A percentile compares a stretch with the other conserved stretches of the same genome.
Evolutionary conservation across 2,888 invertebrate species (phyloP).

Genomic region (Eucera pruinosa): DNA sequence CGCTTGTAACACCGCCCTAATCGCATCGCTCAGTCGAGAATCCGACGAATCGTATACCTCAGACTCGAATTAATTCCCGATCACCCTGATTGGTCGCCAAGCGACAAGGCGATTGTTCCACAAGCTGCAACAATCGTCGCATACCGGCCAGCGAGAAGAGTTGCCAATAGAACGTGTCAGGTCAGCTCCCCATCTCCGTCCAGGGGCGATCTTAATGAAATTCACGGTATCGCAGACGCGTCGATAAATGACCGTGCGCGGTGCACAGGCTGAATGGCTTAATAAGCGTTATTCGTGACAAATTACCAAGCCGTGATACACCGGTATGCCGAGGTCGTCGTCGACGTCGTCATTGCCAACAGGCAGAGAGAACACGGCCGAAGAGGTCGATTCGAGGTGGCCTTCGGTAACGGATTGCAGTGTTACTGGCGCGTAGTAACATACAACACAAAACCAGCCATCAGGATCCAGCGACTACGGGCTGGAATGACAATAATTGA

Average conservation of each 20-base stretch:
- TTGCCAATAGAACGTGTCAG: constrained; percentile 31
- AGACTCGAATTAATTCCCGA: constrained; percentile 36
- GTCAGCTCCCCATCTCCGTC: constrained; percentile 72
- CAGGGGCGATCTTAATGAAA: constrained; percentile 76
- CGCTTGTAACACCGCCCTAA: neutral
- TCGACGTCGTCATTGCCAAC: neutral
- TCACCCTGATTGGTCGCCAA: constrained; percentile 15
- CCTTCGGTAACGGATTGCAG: constrained; percentile 80
- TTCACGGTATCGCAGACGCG: constrained; percentile 80
- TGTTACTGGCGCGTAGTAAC: constrained; percentile 73
- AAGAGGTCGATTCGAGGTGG: constrained; percentile 60
- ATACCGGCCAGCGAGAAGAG: constrained; percentile 41
- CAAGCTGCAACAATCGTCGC: constrained; percentile 23
- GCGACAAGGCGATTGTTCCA: constrained; percentile 23
- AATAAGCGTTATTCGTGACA: constrained; percentile 83
- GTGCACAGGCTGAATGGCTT: constrained; percentile 80
- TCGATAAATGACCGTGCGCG: constrained; percentile 80
- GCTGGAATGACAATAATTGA: constrained; percentile 83
- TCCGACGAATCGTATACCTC: constrained; percentile 7
- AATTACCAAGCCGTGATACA: constrained; percentile 81
- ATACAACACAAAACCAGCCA: constrained; percentile 80
- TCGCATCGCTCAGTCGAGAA: neutral
- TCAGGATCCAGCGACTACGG: constrained; percentile 78
- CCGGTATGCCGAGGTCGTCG: constrained; percentile 79
- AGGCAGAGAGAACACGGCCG: constrained; percentile 51